A percentile compares a stretch with the other conserved stretches of the same genome.
These are phyloP conservation scores for Amphipoea oculea DNA, from an alignment of 2,888 invertebrate genomes.

Conservation along the genomic window DNA sequence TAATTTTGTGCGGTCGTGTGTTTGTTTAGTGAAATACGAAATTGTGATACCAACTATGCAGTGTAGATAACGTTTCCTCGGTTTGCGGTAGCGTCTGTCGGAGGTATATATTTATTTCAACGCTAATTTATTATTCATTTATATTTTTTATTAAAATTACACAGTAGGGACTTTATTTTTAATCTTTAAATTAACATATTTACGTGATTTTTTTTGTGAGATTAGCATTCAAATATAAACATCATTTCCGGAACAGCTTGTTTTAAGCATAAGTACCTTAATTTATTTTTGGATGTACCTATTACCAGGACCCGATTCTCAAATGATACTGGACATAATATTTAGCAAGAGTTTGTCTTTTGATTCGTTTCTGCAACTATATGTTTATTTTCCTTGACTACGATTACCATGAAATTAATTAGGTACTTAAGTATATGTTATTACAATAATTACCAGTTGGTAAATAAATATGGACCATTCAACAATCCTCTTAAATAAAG, in stretches of 20 bases:
- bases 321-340: neutral
- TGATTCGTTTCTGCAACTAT: constrained; percentile 2
- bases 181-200: neutral
- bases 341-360: neutral
- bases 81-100: constrained; percentile 82
- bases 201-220: neutral
- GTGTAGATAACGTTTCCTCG: constrained; percentile 82
- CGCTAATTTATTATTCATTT: constrained; percentile 44
- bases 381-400: constrained; percentile 10
- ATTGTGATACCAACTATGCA: constrained; percentile 78
- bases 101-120: constrained; percentile 73
- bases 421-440: neutral
- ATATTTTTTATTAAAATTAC: constrained; percentile 1
- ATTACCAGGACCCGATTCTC: neutral
- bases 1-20: constrained; percentile 74
- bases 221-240: neutral
- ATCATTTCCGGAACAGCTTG: neutral
- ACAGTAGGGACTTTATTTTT: constrained; percentile 3
- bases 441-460: constrained; percentile 14
- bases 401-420: constrained; percentile 19
- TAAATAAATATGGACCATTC: neutral
- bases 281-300: neutral
- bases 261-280: neutral
- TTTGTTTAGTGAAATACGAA: constrained; percentile 82
- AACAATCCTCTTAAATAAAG: neutral